Conservation (phyloP, 2,797 vertebrate genomes). For the Acestrorhynchus altus region DNA sequence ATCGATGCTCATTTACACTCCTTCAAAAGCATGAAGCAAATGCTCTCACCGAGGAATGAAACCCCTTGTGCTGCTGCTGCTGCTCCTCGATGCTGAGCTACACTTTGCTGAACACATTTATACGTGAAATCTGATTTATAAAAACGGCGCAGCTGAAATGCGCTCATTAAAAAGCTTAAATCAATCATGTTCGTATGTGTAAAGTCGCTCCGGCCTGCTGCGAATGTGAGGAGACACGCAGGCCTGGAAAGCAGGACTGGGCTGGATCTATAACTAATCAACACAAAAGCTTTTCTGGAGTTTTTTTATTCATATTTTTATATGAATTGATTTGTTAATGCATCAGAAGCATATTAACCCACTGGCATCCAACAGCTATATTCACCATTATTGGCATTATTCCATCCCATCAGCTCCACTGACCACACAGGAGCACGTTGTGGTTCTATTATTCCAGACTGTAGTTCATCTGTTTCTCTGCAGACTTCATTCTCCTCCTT, state of each 20-base stretch:
- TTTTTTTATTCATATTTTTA: background rate
- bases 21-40: background rate
- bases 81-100: background rate
- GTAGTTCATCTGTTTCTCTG: no score
- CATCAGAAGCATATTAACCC: background rate
- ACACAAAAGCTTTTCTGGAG: background rate
- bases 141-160: background rate
- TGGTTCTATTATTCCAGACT: no score
- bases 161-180: background rate
- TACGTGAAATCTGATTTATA: constrained; percentile 9
- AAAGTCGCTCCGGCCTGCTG: background rate
- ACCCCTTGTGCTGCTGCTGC: no score
- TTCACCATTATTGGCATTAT: background rate
- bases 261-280: constrained; percentile 23
- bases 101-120: background rate
- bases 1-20: constrained; percentile 7
- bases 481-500: no score
- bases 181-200: background rate
- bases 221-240: background rate
- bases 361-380: background rate
- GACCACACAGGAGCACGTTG: no score
- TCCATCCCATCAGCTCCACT: no score
- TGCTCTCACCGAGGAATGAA: no score
- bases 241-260: background rate
- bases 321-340: background rate